A percentile compares a stretch with the other conserved stretches of the same genome.
Evolutionary conservation across 1,140 invertebrate genomes (phyloP).

Genomic region (Chironomus striatipennis): DNA sequence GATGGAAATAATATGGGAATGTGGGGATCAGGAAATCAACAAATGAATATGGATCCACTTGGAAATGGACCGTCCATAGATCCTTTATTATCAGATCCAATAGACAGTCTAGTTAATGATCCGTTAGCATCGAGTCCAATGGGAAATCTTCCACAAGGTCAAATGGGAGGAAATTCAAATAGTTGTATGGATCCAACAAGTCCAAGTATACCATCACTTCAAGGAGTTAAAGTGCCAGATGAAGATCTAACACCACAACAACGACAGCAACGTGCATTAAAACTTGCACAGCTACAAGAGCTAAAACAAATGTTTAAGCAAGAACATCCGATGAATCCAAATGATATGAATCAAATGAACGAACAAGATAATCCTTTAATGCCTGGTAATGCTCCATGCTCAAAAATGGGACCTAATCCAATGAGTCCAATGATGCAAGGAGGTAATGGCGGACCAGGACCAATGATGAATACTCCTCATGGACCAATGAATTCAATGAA

Average conservation of each 20-base stretch:
- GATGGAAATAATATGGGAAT: not conserved
- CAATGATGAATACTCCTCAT: constrained; percentile 10
- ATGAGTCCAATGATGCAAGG: constrained; percentile 18
- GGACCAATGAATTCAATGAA: constrained; percentile 22
- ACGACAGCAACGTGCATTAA: constrained; percentile 83
- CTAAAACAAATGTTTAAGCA: constrained; percentile 89
- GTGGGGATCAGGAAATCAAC: not conserved
- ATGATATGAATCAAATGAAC: constrained; percentile 25
- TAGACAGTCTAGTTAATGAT: not conserved
- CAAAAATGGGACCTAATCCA: constrained; percentile 33
- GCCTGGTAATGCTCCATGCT: not conserved
- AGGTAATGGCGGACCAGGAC: not conserved
- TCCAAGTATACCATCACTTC: constrained; percentile 49
- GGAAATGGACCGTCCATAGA: not conserved
- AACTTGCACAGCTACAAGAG: constrained; percentile 81
- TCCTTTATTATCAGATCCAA: not conserved
- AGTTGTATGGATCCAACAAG: constrained; percentile 39
- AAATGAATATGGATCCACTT: constrained; percentile 15
- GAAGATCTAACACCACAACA: constrained; percentile 95
- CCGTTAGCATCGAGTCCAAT: not conserved
- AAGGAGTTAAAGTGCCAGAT: constrained; percentile 86
- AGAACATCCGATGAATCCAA: constrained; percentile 47
- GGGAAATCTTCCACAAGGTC: not conserved
- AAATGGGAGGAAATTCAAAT: not conserved
- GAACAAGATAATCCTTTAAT: not conserved